Conservation (phyloP, 2,888 invertebrate species). For the Ethmia dodecea region DNA sequence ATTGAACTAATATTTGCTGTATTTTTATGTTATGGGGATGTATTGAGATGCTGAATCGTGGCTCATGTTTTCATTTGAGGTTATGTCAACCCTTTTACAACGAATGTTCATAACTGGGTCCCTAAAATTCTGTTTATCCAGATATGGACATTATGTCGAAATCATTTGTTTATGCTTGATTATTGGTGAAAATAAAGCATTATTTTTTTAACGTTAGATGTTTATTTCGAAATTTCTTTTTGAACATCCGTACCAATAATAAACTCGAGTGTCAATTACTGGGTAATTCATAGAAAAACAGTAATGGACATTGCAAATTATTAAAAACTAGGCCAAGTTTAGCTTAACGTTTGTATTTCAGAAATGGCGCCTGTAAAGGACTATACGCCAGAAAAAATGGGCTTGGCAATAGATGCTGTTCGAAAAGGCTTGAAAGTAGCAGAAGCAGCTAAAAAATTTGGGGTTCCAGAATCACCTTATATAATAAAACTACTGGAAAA, state of each 20-base stretch:
- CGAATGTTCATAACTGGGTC: not conserved
- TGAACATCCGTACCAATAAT: not conserved
- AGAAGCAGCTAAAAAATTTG: slow-evolving; percentile 10
- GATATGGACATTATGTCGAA: not conserved
- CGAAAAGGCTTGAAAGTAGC: slow-evolving; percentile 7
- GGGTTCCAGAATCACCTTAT: slow-evolving; percentile 9
- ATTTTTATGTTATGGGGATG: not conserved
- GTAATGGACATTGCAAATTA: slow-evolving; percentile 1
- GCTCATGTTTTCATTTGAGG: not conserved
- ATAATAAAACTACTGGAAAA: slow-evolving; percentile 8
- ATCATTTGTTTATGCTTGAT: not conserved
- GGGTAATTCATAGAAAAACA: not conserved
- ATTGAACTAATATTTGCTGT: not conserved
- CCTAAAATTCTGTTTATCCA: not conserved
- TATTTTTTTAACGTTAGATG: not conserved
- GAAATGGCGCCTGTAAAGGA: slow-evolving; percentile 7
- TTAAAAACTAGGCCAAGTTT: too few relatives aligned
- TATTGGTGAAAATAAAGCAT: too few relatives aligned
- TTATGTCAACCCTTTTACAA: not conserved
- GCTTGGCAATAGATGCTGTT: slow-evolving; percentile 7
- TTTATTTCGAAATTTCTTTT: not conserved
- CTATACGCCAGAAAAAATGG: slow-evolving; percentile 6
- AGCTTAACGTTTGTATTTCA: slow-evolving; percentile 1
- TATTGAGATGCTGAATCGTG: not conserved
- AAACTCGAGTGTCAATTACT: not conserved